A percentile compares a stretch with the other conserved stretches of the same genome.
Conservation (phyloP, 2,888 invertebrate species). For the Diplazon laetatorius region DNA sequence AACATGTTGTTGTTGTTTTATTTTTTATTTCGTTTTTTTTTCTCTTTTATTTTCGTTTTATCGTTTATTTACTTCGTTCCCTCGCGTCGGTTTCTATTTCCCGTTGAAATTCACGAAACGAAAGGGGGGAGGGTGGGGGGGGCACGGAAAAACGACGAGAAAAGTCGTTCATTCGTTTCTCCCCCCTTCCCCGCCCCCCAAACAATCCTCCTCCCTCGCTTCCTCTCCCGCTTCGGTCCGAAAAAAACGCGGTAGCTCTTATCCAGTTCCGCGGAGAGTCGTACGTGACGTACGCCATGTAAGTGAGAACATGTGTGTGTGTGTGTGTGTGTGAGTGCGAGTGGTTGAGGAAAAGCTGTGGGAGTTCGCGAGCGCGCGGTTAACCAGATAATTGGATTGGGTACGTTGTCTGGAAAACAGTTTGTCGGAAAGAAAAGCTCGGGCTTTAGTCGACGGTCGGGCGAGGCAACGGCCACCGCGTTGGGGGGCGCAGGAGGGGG, state of each 20-base stretch:
- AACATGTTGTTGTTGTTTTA: too few species aligned
- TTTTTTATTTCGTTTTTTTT: too few species aligned
- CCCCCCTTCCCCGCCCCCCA: too few species aligned
- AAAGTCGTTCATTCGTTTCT: slow-evolving; percentile 1
- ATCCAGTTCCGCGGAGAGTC: neutral
- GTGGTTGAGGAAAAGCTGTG: neutral
- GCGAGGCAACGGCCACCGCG: slow-evolving; percentile 35
- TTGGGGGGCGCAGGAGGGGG: slow-evolving; percentile 31
- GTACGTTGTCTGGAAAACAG: slow-evolving; percentile 58
- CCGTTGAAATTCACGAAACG: slow-evolving; percentile 1
- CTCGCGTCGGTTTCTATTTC: slow-evolving; percentile 1
- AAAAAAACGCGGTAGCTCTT: slow-evolving; percentile 21
- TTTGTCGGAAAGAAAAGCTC: slow-evolving; percentile 56
- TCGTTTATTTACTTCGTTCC: neutral
- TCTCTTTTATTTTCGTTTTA: neutral
- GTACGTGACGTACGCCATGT: slow-evolving; percentile 30
- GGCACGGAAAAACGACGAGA: slow-evolving; percentile 6
- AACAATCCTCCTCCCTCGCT: too few species aligned
- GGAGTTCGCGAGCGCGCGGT: slow-evolving; percentile 39
- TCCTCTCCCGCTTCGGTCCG: slow-evolving; percentile 6
- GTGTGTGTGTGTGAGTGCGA: slow-evolving; percentile 4
- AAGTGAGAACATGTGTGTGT: slow-evolving; percentile 16
- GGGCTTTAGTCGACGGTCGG: slow-evolving; percentile 46
- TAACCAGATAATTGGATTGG: slow-evolving; percentile 60
- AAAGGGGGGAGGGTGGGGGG: too few species aligned